A percentile compares a stretch with the other conserved stretches of the same genome.
phyloP scores from a whole-genome alignment of 2,888 invertebrate genomes.

The Cistogaster globosa region DNA sequence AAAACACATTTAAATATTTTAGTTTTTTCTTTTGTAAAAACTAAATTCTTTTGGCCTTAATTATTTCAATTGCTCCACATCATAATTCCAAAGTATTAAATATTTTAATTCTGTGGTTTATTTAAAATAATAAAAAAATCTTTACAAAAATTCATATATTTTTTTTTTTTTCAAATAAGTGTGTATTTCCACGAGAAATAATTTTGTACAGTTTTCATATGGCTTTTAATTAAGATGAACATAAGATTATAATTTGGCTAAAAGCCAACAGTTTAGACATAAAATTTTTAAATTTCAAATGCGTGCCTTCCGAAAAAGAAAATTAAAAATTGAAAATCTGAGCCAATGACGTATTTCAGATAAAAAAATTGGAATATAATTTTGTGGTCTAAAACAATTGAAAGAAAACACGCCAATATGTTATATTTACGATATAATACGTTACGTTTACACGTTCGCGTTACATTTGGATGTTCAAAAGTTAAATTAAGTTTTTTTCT shows the following conservation, averaged over 20 bases:
- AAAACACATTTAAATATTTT: too few species aligned
- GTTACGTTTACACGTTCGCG: too few species aligned
- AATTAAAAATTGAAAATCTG: not conserved
- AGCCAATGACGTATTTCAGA: slow-evolving; percentile 21
- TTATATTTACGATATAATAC: not conserved
- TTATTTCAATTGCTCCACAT: not conserved
- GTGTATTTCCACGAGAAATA: slow-evolving; percentile 20
- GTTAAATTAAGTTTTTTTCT: too few species aligned
- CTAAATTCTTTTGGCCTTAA: not conserved
- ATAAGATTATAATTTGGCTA: slow-evolving; percentile 34
- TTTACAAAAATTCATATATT: not conserved
- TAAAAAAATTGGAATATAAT: not conserved
- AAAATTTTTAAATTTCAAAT: slow-evolving; percentile 18
- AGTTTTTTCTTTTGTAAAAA: too few species aligned
- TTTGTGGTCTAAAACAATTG: not conserved
- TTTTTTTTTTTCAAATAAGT: not conserved
- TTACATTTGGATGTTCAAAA: too few species aligned
- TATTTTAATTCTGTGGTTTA: not conserved
- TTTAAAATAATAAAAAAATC: not conserved
- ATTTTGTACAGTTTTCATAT: slow-evolving; percentile 40
- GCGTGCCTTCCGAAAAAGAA: slow-evolving; percentile 4
- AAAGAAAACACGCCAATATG: not conserved
- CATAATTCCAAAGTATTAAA: not conserved
- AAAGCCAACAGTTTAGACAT: slow-evolving; percentile 7
- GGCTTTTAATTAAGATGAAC: slow-evolving; percentile 17